Evolutionary conservation across 1,140 invertebrate species (phyloP).

Genomic region (Lutraria rhynchaena): DNA sequence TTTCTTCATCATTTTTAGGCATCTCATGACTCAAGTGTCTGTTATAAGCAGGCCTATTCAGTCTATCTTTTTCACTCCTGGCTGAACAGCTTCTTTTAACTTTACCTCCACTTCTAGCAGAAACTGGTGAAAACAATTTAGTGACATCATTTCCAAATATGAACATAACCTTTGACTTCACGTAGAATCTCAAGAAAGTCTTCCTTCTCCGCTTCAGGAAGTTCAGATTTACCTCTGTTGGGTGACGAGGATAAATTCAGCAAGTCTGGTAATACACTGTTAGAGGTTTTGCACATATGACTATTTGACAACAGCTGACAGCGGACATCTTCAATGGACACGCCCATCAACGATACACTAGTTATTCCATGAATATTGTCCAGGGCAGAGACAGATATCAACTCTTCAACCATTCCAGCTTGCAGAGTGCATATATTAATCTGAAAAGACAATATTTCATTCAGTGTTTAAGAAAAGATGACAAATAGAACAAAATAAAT

Average conservation of each 20-base stretch:
- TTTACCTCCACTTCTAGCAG: too few relatives aligned
- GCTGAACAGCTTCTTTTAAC: too few relatives aligned
- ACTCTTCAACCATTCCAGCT: conserved; percentile 97
- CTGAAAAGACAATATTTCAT: conserved; percentile 84
- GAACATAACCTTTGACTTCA: conserved; percentile 93
- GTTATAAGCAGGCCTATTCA: too few relatives aligned
- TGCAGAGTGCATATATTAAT: conserved; percentile 96
- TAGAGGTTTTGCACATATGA: conserved; percentile 73
- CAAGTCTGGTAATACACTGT: background rate
- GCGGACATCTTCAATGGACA: conserved; percentile 78
- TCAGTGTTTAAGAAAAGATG: background rate
- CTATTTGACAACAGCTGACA: conserved; percentile 78
- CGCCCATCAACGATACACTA: conserved; percentile 96
- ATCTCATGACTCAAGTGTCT: too few relatives aligned
- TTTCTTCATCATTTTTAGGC: too few relatives aligned
- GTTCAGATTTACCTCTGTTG: conserved; percentile 52
- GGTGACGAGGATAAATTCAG: conserved; percentile 27
- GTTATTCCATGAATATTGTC: conserved; percentile 97
- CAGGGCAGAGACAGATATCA: conserved; percentile 95
- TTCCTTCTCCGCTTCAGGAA: conserved; percentile 77
- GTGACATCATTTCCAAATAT: conserved; percentile 82
- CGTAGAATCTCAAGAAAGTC: conserved; percentile 93
- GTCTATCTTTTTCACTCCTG: too few relatives aligned
- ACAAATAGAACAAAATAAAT: background rate
- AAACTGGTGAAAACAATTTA: too few relatives aligned